Evolutionary conservation across 2,888 invertebrate species (phyloP), one percentile per base, ranked within the genome.

Genomic region (Drosophila suboccidentalis): DNA sequence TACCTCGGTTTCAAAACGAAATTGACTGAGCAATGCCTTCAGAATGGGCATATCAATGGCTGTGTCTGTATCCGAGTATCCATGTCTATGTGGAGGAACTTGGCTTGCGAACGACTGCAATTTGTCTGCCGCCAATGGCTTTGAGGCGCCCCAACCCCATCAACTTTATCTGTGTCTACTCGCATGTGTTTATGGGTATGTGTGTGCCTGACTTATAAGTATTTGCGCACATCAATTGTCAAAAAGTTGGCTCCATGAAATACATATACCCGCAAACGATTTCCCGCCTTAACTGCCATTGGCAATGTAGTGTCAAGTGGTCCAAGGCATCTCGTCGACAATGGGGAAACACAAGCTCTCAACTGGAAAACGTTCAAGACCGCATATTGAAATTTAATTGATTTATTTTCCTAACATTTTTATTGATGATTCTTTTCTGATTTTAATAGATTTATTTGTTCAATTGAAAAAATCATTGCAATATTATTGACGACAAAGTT

Each of bases 201-300:
- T 36, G 36, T 55, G 59, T 50, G 22, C 38, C 47, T 59, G 75
- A 80, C 69, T 76, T 83, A 75, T 74, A 86, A 77, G 71, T 86
- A 86, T 79, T 86, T 86, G 77, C 50, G 73, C 84, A 65, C 86
- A 86, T 82, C 82, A 80, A 86, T 86, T 83, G 83, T 86, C 78
- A 73, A 82, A 83, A 86, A 86, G 83, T 80, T 82, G 64, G 65
- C 59, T 67, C 62, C 74, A 62, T 53, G 61, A 58, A 47, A 63
- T 55, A 58, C 44, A 63, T 54, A 55, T 54, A 13, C 43, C 57
- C 63, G 78, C 63, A 71, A 86, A 73, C 71, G 69, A 82, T 75
- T 78, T 82, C 55, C 80, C 78, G 78, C 57, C 53, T 54, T 59
- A 47, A 67, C 72, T 80, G 78, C 72, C 76, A 70, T 64, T 70